Percentiles rank a stretch among this genome's conserved stretches.
These are phyloP conservation scores for Calameuta filiformis DNA, from an alignment of 2,888 invertebrate genomes.

Conservation along the genomic window DNA sequence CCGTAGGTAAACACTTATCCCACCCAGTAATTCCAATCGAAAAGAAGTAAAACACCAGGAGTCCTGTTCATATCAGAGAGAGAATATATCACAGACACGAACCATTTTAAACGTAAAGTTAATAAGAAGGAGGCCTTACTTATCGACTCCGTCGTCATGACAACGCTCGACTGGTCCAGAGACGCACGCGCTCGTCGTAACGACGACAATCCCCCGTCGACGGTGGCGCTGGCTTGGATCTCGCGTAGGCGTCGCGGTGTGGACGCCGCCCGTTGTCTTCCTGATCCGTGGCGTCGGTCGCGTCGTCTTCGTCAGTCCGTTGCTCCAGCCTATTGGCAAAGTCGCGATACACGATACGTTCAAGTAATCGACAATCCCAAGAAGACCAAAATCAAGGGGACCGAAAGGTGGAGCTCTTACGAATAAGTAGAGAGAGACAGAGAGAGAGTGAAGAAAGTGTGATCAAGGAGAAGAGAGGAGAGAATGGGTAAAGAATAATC, in stretches of 20 bases:
- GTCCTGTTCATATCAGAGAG: neutral
- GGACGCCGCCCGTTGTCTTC: constrained; percentile 38
- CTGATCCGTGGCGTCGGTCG: neutral
- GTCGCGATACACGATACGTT: neutral
- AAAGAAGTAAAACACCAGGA: neutral
- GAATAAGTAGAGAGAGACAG: neutral
- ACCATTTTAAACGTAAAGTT: neutral
- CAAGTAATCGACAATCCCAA: neutral
- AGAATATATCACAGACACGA: neutral
- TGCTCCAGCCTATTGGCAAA: neutral
- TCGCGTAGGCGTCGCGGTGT: constrained; percentile 36
- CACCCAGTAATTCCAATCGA: neutral
- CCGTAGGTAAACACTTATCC: neutral
- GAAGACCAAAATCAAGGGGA: neutral
- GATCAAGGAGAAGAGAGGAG: neutral
- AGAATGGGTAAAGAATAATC: neutral
- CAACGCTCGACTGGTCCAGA: constrained; percentile 17
- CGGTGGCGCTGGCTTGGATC: constrained; percentile 11
- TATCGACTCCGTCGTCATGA: constrained; percentile 16
- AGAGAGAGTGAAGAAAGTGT: neutral
- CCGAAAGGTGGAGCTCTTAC: neutral
- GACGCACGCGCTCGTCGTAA: constrained; percentile 16
- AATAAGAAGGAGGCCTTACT: neutral
- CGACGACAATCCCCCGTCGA: constrained; percentile 18
- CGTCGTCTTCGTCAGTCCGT: constrained; percentile 7